Evolutionary conservation across 2,113 vertebrate species (phyloP).

Genomic region (Ia io): DNA sequence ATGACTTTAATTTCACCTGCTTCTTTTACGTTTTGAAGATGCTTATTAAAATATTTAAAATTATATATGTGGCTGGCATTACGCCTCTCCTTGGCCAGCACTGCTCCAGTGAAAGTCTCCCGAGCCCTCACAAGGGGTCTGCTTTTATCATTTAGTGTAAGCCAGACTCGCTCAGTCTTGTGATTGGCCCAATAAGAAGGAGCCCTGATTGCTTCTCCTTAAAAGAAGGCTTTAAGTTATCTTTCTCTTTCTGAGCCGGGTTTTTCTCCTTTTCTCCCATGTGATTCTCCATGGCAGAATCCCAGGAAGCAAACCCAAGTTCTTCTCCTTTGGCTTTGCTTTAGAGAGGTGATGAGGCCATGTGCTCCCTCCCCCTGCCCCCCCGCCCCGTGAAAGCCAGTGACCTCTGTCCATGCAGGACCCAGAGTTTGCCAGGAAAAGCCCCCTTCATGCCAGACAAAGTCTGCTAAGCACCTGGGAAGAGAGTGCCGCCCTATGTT

Average conservation of each 20-base stretch:
- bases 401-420: background rate
- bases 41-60: background rate
- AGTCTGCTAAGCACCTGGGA: background rate
- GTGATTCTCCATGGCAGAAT: background rate
- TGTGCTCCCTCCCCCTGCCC: no score
- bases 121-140: background rate
- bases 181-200: background rate
- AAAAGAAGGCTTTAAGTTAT: background rate
- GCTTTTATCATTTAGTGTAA: background rate
- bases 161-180: background rate
- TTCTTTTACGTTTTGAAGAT: background rate
- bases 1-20: background rate
- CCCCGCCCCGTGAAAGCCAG: no score
- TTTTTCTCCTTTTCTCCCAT: background rate
- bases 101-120: background rate
- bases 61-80: background rate
- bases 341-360: background rate
- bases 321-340: background rate
- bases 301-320: background rate
- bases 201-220: background rate
- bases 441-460: no score
- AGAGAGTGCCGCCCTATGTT: background rate
- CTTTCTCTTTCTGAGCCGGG: background rate
- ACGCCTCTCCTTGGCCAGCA: background rate
- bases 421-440: background rate